A percentile compares a stretch with the other conserved stretches of the same genome.
Evolutionary conservation across 1,140 invertebrate species (phyloP).

Genomic region (Wiebesia pumilae): DNA sequence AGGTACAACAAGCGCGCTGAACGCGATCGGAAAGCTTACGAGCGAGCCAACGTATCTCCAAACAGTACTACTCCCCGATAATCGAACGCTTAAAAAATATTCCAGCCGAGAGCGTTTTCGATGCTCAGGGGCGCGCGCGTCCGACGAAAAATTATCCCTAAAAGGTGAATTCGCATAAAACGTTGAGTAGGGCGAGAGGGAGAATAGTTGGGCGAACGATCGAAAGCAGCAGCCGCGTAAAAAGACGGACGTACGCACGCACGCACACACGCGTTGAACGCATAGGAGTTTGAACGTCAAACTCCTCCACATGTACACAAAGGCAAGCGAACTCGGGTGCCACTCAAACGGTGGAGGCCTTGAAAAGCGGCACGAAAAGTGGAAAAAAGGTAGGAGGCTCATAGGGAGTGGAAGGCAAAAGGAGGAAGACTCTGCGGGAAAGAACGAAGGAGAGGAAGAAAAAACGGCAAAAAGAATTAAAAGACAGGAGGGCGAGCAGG

Average conservation of each 20-base stretch:
- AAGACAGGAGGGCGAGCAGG: background rate
- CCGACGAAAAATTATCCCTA: too few relatives aligned
- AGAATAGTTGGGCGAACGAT: background rate
- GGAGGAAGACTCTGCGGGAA: background rate
- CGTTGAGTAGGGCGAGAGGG: too few relatives aligned
- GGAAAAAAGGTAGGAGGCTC: conserved; percentile 47
- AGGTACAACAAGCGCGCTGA: too few relatives aligned
- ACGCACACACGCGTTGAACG: too few relatives aligned
- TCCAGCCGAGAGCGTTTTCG: too few relatives aligned
- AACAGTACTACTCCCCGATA: too few relatives aligned
- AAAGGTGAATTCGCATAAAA: too few relatives aligned
- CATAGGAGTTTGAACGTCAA: background rate
- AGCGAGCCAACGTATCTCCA: too few relatives aligned
- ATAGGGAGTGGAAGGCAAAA: conserved; percentile 8
- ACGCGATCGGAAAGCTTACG: too few relatives aligned
- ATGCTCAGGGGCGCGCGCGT: too few relatives aligned
- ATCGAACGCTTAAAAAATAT: background rate
- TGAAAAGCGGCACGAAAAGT: conserved; percentile 49
- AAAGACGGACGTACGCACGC: background rate
- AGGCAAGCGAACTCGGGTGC: background rate
- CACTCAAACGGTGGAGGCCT: background rate
- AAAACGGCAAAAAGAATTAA: background rate
- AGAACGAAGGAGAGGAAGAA: background rate
- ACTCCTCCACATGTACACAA: background rate
- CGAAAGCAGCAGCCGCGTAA: background rate